These are phyloP conservation scores for Epirrita christyi DNA, from an alignment of 2,888 invertebrate genomes.

Conservation along the genomic window DNA sequence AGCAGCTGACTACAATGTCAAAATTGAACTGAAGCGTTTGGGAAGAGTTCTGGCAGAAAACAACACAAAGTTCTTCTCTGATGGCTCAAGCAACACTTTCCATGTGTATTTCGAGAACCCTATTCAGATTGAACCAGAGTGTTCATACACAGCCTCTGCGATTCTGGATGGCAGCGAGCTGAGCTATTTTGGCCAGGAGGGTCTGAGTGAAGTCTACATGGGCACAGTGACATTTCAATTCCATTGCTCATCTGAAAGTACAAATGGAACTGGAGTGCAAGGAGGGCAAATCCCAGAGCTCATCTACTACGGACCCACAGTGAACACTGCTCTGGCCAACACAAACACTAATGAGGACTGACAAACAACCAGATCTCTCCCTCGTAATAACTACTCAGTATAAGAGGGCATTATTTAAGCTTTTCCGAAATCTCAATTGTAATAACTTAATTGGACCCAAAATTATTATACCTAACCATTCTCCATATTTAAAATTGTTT, in stretches of 20 bases:
- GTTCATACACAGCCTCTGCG: conserved; percentile 97
- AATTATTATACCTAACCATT: conserved; percentile 62
- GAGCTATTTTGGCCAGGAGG: conserved; percentile 98
- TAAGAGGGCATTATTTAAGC: conserved; percentile 53
- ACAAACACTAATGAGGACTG: conserved; percentile 80
- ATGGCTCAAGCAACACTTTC: conserved; percentile 98
- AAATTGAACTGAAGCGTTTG: conserved; percentile 95
- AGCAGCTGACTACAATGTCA: conserved; percentile 97
- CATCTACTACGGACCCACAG: conserved; percentile 96
- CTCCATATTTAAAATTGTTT: conserved; percentile 65
- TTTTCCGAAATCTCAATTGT: conserved; percentile 39
- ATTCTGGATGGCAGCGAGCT: conserved; percentile 96
- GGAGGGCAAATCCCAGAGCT: conserved; percentile 99
- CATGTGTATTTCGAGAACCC: conserved; percentile 93
- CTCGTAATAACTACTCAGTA: conserved; percentile 66
- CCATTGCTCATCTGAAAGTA: conserved; percentile 98
- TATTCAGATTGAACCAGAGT: conserved; percentile 96
- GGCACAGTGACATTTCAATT: conserved; percentile 98
- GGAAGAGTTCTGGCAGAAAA: conserved; percentile 96
- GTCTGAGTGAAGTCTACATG: conserved; percentile 96
- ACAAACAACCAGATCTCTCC: conserved; percentile 63
- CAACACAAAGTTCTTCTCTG: conserved; percentile 97
- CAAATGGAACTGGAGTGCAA: conserved; percentile 98
- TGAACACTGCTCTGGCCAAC: conserved; percentile 68
- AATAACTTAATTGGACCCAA: conserved; percentile 39